A percentile compares a stretch with the other conserved stretches of the same genome.
Conservation (phyloP, 1,140 invertebrate genomes). For the Physella acuta region DNA sequence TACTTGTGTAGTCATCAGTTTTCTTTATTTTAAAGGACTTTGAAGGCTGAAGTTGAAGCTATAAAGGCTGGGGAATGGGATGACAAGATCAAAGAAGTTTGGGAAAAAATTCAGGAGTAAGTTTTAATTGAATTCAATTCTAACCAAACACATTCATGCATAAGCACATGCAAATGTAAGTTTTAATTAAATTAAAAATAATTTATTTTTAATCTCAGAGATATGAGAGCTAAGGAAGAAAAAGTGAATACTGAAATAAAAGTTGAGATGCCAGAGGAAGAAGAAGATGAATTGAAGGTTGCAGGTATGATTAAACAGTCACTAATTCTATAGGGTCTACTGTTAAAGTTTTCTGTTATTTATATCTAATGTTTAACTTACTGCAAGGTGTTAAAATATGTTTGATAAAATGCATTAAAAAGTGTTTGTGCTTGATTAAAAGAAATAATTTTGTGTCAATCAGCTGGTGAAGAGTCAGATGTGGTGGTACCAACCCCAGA, state of each 20-base stretch:
- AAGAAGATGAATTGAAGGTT: conserved; percentile 9
- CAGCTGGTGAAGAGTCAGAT: neutral
- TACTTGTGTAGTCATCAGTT: no score
- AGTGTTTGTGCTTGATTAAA: neutral
- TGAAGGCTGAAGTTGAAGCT: conserved; percentile 68
- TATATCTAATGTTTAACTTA: neutral
- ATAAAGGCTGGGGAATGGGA: conserved; percentile 66
- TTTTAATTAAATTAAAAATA: no score
- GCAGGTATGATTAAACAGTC: neutral
- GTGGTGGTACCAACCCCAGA: conserved; percentile 14
- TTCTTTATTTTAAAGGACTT: conserved; percentile 61
- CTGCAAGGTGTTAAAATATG: no score
- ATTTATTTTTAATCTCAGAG: conserved; percentile 3
- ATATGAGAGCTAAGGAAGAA: conserved; percentile 1
- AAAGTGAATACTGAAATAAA: conserved; percentile 17
- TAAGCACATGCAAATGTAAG: neutral
- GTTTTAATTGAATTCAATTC: no score
- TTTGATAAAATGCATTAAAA: neutral
- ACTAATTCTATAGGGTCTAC: no score
- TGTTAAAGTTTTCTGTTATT: no score
- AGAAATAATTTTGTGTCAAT: conserved; percentile 5
- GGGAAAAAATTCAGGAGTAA: conserved; percentile 57
- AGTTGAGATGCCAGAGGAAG: conserved; percentile 16
- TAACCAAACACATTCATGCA: no score
- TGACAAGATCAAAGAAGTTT: conserved; percentile 73